These are phyloP conservation scores for Urocolius indicus DNA, from an alignment of 2,113 vertebrate species.

Conservation along the genomic window DNA sequence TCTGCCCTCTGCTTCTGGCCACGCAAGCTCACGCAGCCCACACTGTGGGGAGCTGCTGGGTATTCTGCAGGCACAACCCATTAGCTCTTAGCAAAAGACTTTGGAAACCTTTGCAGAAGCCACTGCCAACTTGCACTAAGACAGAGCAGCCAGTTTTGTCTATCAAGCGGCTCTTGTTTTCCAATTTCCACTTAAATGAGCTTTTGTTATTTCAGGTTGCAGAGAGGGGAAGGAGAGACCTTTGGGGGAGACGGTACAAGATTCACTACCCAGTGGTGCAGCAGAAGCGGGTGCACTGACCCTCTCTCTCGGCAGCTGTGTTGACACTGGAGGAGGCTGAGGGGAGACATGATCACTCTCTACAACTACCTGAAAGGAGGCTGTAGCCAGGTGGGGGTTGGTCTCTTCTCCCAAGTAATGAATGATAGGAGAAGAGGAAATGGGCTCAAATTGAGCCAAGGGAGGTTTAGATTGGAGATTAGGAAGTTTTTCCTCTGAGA, in stretches of 20 bases:
- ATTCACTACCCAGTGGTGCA: rapidly evolving
- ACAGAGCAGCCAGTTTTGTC: background rate
- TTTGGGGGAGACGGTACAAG: background rate
- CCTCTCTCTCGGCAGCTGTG: background rate
- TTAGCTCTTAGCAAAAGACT: background rate
- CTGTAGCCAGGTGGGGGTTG: too few relatives aligned
- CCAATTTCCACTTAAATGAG: background rate
- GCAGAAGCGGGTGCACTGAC: background rate
- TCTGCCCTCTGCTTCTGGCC: background rate
- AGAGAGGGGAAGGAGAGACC: background rate
- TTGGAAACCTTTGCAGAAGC: background rate
- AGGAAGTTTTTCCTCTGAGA: too few relatives aligned
- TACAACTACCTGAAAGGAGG: too few relatives aligned
- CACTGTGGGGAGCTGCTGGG: too few relatives aligned
- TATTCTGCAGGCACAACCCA: background rate
- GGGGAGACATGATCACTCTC: too few relatives aligned
- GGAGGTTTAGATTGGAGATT: too few relatives aligned
- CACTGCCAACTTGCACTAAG: background rate
- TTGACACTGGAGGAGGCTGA: too few relatives aligned
- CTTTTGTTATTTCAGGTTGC: background rate
- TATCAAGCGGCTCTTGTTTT: background rate
- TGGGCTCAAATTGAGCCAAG: too few relatives aligned
- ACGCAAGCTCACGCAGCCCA: background rate
- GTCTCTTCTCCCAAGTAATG: too few relatives aligned
- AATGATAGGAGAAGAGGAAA: too few relatives aligned